Conservation (phyloP, 92 coral and sea anemone genomes). For the Umimayanthus chanpuru region DNA sequence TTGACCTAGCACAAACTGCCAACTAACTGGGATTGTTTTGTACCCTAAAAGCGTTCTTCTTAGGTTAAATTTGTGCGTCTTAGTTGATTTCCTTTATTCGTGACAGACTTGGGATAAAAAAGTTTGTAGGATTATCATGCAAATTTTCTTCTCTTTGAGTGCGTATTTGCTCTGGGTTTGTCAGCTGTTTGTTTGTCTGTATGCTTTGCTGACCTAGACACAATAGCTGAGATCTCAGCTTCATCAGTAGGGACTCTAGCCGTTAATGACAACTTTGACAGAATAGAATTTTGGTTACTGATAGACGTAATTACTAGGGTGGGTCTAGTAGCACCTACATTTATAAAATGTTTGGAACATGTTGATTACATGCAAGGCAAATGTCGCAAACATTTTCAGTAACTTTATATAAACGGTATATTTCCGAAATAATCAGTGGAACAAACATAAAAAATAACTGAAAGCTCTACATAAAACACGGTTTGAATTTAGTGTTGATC, state of each 20-base stretch:
- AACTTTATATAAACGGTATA: neutral
- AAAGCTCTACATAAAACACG: neutral
- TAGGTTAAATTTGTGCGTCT: neutral
- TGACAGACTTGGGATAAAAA: slow-evolving; percentile 20
- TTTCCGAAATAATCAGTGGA: neutral
- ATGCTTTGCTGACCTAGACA: neutral
- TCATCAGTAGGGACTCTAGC: neutral
- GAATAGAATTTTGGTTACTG: neutral
- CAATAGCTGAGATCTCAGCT: slow-evolving; percentile 9
- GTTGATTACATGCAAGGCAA: neutral
- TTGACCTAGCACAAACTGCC: neutral
- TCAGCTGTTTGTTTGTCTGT: slow-evolving; percentile 3
- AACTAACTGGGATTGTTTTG: neutral
- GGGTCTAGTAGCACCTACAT: neutral
- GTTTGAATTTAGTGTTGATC: too few species aligned
- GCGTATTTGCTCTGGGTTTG: neutral
- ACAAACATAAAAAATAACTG: too few species aligned
- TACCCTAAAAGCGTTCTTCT: neutral
- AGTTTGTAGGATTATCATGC: neutral
- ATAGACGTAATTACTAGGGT: slow-evolving; percentile 1
- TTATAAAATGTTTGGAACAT: neutral
- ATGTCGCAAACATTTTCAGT: neutral
- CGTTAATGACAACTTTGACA: slow-evolving; percentile 23
- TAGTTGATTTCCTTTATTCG: neutral
- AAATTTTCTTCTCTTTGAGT: neutral